A percentile compares a stretch with the other conserved stretches of the same genome.
Conservation (phyloP, 2,113 vertebrate genomes). For the Poicephalus gulielmi region DNA sequence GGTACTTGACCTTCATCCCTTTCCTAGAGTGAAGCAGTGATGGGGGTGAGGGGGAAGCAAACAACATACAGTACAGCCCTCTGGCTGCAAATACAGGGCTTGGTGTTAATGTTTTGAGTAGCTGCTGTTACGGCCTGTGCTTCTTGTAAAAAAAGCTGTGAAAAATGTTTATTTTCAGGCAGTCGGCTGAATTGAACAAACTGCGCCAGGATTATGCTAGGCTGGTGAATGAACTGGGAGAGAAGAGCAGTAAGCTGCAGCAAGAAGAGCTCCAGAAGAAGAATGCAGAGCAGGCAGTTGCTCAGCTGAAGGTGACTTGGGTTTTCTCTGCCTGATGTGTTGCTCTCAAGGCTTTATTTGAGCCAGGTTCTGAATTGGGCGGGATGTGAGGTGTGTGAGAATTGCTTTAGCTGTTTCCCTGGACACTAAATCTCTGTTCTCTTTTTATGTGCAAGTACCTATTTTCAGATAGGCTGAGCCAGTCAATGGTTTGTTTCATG, state of each 20-base stretch:
- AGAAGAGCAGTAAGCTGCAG: slow-evolving; percentile 89
- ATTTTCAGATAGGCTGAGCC: not conserved
- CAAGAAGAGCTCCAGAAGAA: slow-evolving; percentile 96
- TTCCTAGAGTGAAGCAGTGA: not conserved
- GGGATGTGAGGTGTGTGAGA: not conserved
- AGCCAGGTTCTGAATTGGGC: not conserved
- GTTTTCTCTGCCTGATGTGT: not conserved
- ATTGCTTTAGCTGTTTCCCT: not conserved
- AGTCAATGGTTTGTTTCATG: not conserved
- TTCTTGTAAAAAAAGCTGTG: not conserved
- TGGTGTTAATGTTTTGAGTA: not conserved
- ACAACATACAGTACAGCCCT: not conserved
- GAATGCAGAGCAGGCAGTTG: slow-evolving; percentile 88
- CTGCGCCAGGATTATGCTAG: slow-evolving; percentile 88
- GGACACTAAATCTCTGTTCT: not conserved
- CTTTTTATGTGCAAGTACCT: not conserved
- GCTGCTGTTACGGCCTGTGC: not conserved
- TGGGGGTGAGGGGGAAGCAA: not conserved
- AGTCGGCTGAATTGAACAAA: slow-evolving; percentile 92
- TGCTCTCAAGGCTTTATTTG: not conserved
- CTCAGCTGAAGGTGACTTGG: slow-evolving; percentile 81
- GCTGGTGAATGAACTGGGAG: slow-evolving; percentile 90
- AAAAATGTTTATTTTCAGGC: slow-evolving; percentile 74
- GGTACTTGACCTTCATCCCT: not conserved
- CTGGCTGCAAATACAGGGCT: not conserved